Base-by-base conservation (phyloP, 2,797 vertebrate genomes). In the Emydoidea blandingii region DNA sequence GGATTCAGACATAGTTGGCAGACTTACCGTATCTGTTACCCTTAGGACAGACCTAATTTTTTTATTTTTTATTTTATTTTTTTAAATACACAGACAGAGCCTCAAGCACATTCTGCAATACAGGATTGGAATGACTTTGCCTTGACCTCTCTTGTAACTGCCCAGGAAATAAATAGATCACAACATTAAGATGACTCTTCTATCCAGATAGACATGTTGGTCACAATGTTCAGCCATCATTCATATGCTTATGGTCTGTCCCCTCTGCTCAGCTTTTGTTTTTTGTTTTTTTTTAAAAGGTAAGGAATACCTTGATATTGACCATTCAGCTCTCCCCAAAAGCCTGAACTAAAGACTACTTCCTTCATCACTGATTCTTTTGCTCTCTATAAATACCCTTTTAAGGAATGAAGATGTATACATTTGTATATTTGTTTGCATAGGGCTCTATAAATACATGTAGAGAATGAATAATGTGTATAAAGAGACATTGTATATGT, bases 51-150 rank as follows among this genome's bases (percentile, higher is more conserved):
- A 68, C 53, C 25, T 86, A 59, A 37, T 79, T 85, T 41, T 25
- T 23, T 78, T 78, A 12, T 50, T n/a, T 88, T 47, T 41, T 18
- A 12, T 41, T 57, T 8, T 5, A 47, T 65, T 89, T 44, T 49
- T 92, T 89, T 81, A 65, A 62, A 56, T n/a, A 68, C 82, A 52
- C 50, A 89, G 62, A 92, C 88, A 68, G 79, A 56, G 41, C 83
- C 87, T 72, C 79, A 27, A 86, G 79, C 83, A n/a, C 57, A 65
- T 86, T 65, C 49, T 56, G 72, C 72, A 79, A 72, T 80, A 86
- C 72, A 68, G 80, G 29, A 79, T 44, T 57, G 80, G 79, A 93
- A 72, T 87, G 84, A 86, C 87, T 89, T 92, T 89, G 87, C 44
- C 56, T 54, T 72, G 87, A 89, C 83, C 91, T 93, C 83, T 89